A percentile compares a stretch with the other conserved stretches of the same genome.
These are phyloP conservation scores for Hybos culiciformis DNA, from an alignment of 2,888 invertebrate species.

Conservation along the genomic window DNA sequence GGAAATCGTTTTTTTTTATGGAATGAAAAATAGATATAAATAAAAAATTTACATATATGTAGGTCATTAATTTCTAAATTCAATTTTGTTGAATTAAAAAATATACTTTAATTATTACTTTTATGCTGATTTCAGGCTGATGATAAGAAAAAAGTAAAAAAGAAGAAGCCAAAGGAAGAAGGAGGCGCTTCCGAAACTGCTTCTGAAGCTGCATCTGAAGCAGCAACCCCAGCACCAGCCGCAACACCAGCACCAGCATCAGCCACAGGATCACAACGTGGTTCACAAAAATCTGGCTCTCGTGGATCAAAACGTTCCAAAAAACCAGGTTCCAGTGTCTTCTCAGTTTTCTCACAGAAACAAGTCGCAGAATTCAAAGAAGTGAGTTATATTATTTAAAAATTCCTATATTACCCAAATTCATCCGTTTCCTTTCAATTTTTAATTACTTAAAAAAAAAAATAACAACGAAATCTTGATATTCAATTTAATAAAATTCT, in stretches of 20 bases:
- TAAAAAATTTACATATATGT: too few relatives aligned
- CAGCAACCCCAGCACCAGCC: conserved; percentile 54
- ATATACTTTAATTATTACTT: neutral
- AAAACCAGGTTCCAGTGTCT: conserved; percentile 87
- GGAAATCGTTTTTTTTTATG: too few relatives aligned
- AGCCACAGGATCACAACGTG: conserved; percentile 65
- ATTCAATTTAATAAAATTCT: conserved; percentile 7
- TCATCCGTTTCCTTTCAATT: neutral
- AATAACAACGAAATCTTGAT: neutral
- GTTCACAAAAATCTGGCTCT: conserved; percentile 50
- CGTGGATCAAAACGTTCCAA: conserved; percentile 50
- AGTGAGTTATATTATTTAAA: conserved; percentile 37
- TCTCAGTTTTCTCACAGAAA: conserved; percentile 93
- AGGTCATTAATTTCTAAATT: too few relatives aligned
- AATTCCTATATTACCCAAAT: neutral
- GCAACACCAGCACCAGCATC: conserved; percentile 54
- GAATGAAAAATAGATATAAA: too few relatives aligned
- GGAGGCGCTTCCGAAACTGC: conserved; percentile 40
- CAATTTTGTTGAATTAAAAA: too few relatives aligned
- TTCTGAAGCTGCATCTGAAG: conserved; percentile 44
- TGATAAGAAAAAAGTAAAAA: conserved; percentile 86
- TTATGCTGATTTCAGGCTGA: conserved; percentile 51
- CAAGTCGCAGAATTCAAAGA: conserved; percentile 95
- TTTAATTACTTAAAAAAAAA: conserved; percentile 16
- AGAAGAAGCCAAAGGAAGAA: conserved; percentile 70